Conservation (phyloP, 2,113 vertebrate genomes). For the Vulpes lagopus region DNA sequence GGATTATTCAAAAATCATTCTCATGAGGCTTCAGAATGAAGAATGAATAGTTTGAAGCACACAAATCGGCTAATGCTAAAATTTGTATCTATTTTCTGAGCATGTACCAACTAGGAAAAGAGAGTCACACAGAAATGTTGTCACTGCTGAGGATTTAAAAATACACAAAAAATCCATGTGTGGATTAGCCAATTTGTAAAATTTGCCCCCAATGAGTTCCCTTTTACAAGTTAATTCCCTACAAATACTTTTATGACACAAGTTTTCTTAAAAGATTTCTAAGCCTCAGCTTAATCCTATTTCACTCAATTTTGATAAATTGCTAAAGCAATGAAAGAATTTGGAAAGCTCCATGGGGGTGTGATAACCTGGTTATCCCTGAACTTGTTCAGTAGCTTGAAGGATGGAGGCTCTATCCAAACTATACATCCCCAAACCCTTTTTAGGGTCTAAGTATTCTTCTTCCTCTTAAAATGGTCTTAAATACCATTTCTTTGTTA, state of each 20-base stretch:
- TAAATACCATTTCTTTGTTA: conserved; percentile 4
- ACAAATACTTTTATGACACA: conserved; percentile 15
- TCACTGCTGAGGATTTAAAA: conserved; percentile 9
- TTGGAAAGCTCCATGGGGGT: not conserved
- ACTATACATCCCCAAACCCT: not conserved
- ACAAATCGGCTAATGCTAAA: conserved; percentile 18
- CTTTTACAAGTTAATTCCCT: conserved; percentile 12
- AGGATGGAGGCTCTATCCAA: not conserved
- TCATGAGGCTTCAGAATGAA: conserved; percentile 12
- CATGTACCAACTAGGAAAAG: not conserved
- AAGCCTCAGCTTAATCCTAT: conserved; percentile 16
- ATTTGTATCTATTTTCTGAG: conserved; percentile 10
- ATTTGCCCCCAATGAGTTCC: not conserved
- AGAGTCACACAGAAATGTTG: not conserved
- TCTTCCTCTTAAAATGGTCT: conserved; percentile 32
- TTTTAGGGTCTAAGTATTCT: not conserved
- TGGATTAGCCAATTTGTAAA: not conserved
- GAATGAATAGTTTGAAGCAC: not conserved
- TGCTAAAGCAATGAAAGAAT: conserved; percentile 30
- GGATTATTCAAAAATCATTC: conserved; percentile 28
- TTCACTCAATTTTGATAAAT: conserved; percentile 42
- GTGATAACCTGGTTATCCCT: not conserved
- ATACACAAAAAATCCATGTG: not conserved
- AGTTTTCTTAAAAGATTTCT: conserved; percentile 50
- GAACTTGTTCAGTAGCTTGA: not conserved